Conservation (phyloP, 2,888 invertebrate species). For the Epirrhoe alternata region DNA sequence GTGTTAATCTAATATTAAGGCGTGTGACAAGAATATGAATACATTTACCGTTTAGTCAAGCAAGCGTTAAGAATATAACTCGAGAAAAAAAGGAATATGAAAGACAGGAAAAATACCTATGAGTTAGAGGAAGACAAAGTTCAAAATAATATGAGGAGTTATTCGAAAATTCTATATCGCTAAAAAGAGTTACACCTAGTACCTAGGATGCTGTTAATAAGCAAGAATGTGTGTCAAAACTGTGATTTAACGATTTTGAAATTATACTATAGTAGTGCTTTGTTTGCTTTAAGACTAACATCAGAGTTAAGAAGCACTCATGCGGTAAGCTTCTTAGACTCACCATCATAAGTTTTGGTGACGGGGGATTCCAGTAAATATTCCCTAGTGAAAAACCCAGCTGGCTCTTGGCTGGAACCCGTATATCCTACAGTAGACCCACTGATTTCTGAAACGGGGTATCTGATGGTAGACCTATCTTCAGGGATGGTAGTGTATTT, state of each 20-base stretch:
- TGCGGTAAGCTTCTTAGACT: conserved; percentile 45
- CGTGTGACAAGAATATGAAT: not conserved
- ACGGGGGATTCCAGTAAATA: conserved; percentile 78
- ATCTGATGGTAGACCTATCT: conserved; percentile 52
- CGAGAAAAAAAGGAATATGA: not conserved
- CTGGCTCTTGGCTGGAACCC: conserved; percentile 65
- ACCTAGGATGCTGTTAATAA: conserved; percentile 8
- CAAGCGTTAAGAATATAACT: not conserved
- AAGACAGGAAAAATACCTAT: not conserved
- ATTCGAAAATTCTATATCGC: not conserved
- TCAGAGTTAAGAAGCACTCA: conserved; percentile 26
- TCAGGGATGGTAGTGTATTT: conserved; percentile 34
- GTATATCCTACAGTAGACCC: conserved; percentile 65
- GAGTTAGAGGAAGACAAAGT: not conserved
- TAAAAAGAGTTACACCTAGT: not conserved
- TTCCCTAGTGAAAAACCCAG: conserved; percentile 73
- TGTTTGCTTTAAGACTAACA: conserved; percentile 5
- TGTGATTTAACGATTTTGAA: not conserved
- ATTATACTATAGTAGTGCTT: conserved; percentile 8
- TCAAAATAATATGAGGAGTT: not conserved
- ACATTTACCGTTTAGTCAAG: not conserved
- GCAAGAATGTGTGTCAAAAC: conserved; percentile 2
- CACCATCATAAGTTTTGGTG: conserved; percentile 78
- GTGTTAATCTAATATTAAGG: conserved; percentile 1
- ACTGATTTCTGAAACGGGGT: conserved; percentile 63